Conservation (phyloP, 2,888 invertebrate species). For the Dastarcus helophoroides region DNA sequence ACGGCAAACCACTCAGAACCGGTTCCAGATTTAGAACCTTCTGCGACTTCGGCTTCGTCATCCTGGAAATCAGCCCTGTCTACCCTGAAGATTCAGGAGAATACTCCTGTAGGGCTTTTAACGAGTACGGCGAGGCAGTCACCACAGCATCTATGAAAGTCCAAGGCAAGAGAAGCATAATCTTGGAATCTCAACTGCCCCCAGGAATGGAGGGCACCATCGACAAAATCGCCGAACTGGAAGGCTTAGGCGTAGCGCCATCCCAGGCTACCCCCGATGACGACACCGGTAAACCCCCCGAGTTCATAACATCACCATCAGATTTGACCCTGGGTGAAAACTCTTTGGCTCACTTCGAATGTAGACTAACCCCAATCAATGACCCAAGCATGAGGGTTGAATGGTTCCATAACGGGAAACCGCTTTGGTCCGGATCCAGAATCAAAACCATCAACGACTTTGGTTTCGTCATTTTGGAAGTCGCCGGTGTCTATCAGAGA, state of each 20-base stretch:
- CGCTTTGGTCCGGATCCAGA: conserved; percentile 79
- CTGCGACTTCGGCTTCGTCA: conserved; percentile 96
- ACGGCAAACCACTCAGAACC: conserved; percentile 76
- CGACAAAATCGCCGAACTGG: conserved; percentile 83
- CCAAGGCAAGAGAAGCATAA: conserved; percentile 83
- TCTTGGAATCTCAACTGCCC: conserved; percentile 81
- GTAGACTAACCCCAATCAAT: conserved; percentile 75
- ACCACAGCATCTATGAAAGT: conserved; percentile 83
- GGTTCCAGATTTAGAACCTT: conserved; percentile 92
- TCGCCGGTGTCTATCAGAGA: conserved; percentile 85
- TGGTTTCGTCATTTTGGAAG: conserved; percentile 93
- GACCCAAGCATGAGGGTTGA: conserved; percentile 91
- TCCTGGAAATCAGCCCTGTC: conserved; percentile 93
- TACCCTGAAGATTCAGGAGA: conserved; percentile 94
- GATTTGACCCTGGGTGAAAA: conserved; percentile 79
- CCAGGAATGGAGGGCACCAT: conserved; percentile 91
- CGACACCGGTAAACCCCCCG: conserved; percentile 78
- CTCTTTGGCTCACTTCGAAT: conserved; percentile 85
- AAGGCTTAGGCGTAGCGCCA: conserved; percentile 66
- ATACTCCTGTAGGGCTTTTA: conserved; percentile 77
- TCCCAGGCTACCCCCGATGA: conserved; percentile 61
- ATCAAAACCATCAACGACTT: conserved; percentile 96
- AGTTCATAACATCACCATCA: conserved; percentile 77
- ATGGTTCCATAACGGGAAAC: conserved; percentile 96
- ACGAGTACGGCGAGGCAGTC: conserved; percentile 84